These are phyloP conservation scores for Sebastes matsubarae DNA, from an alignment of 2,797 vertebrate genomes.

Conservation along the genomic window DNA sequence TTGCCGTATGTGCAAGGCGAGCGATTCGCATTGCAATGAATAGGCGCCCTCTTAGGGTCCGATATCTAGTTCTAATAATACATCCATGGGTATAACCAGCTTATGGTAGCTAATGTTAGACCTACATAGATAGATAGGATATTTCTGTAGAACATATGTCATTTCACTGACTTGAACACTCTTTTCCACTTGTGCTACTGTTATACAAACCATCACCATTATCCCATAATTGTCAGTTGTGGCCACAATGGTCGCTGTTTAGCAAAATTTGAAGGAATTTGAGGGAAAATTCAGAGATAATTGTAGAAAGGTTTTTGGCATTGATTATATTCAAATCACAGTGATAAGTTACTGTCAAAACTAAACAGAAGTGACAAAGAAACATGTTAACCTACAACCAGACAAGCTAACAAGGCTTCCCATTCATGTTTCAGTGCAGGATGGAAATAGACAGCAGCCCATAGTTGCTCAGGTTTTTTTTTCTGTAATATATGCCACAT, in stretches of 20 bases:
- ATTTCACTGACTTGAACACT: not conserved
- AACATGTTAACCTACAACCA: not conserved
- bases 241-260: not conserved
- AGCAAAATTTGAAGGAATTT: not conserved
- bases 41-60: rapidly evolving
- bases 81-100: too few species aligned
- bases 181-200: too few species aligned
- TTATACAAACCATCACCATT: not conserved
- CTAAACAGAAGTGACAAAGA: not conserved
- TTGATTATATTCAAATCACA: not conserved
- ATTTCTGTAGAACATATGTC: not conserved
- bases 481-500: not conserved
- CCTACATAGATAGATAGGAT: not conserved
- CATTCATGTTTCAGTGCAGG: not conserved
- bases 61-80: too few species aligned
- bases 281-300: not conserved
- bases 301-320: not conserved
- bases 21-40: too few species aligned
- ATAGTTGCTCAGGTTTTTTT: not conserved
- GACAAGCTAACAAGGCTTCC: not conserved
- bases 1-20: too few species aligned
- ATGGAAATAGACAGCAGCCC: not conserved
- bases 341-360: not conserved
- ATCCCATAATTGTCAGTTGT: not conserved
- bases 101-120: not conserved